Evolutionary conservation across 2,797 vertebrate genomes (phyloP).

Genomic region (Clarias fuscus): DNA sequence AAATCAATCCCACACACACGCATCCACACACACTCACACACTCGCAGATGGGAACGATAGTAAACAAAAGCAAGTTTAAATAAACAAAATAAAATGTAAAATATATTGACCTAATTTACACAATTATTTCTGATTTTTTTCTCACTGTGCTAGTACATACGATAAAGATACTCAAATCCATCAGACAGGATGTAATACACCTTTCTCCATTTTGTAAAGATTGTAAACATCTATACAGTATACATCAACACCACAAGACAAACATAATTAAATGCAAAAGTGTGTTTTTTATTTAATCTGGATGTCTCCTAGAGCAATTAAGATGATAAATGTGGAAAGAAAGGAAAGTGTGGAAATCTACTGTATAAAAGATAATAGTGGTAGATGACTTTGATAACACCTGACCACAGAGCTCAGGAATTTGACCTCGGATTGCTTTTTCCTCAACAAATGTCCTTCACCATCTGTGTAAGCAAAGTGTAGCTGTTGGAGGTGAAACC

Average conservation of each 20-base stretch:
- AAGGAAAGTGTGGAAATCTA: not conserved
- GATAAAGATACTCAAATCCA: not conserved
- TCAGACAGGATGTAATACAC: not conserved
- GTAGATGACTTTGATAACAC: not conserved
- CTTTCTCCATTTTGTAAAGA: not conserved
- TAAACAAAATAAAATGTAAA: too few relatives aligned
- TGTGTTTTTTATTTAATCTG: not conserved
- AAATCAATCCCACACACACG: not conserved
- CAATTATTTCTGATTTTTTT: not conserved
- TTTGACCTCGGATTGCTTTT: slow-evolving; percentile 11
- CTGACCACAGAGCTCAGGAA: slow-evolving; percentile 6
- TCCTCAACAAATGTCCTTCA: not conserved
- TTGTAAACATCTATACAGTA: not conserved
- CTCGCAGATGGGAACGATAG: not conserved
- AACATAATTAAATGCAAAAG: not conserved
- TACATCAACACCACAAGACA: too few relatives aligned
- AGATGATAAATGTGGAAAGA: not conserved
- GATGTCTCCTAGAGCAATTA: not conserved
- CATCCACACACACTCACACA: slow-evolving; percentile 8
- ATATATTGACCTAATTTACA: not conserved
- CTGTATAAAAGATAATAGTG: not conserved
- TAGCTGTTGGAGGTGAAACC: not conserved
- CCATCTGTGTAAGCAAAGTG: slow-evolving; percentile 6
- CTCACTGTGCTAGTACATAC: too few relatives aligned
- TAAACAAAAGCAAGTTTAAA: not conserved